phyloP scores from a whole-genome alignment of 2,888 invertebrate genomes.

The Colostygia pectinataria region DNA sequence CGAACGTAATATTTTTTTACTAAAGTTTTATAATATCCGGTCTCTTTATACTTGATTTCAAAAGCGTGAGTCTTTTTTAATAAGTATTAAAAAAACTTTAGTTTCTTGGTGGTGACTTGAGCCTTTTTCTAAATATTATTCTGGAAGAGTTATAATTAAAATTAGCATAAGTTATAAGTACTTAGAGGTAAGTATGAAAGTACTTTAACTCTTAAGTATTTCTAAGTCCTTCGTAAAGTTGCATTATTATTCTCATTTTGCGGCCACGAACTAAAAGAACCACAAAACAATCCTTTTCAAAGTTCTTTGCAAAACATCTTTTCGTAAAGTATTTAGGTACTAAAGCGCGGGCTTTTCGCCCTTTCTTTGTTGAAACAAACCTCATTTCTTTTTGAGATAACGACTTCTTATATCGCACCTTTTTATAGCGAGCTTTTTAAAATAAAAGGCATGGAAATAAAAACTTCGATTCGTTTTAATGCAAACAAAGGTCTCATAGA shows the following conservation, averaged over 20 bases:
- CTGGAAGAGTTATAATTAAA: no score
- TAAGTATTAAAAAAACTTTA: no score
- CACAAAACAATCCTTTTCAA: slow-evolving; percentile 41
- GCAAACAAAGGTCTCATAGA: slow-evolving; percentile 66
- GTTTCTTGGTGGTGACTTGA: no score
- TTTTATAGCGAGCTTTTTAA: slow-evolving; percentile 52
- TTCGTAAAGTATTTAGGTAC: slow-evolving; percentile 29
- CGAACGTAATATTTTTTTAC: no score
- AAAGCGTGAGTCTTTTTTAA: no score
- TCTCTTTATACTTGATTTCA: no score
- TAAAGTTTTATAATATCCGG: no score
- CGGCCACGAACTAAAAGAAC: slow-evolving; percentile 8
- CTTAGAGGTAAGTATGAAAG: no score
- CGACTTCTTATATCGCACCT: slow-evolving; percentile 42
- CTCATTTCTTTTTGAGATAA: slow-evolving; percentile 35
- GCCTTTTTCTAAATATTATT: no score
- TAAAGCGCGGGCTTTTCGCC: slow-evolving; percentile 16
- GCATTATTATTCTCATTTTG: slow-evolving; percentile 10
- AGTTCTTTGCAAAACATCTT: slow-evolving; percentile 61
- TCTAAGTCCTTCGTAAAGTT: not conserved
- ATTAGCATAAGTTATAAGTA: no score
- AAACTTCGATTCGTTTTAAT: slow-evolving; percentile 68
- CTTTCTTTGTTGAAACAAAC: slow-evolving; percentile 18
- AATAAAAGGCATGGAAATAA: slow-evolving; percentile 63
- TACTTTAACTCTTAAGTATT: not conserved